Conservation (phyloP, 2,888 invertebrate species). For the Ditula angustiorana region DNA sequence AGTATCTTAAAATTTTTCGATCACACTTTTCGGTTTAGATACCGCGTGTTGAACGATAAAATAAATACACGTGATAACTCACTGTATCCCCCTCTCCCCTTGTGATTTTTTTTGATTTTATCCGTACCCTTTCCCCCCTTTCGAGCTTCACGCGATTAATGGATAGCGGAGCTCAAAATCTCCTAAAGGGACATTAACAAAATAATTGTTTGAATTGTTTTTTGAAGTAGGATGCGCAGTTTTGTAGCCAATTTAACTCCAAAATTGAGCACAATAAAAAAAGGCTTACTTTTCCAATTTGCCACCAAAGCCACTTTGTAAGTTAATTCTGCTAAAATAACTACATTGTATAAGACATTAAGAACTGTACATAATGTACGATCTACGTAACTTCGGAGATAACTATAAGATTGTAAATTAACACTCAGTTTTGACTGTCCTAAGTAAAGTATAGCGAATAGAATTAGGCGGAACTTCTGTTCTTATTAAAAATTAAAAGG, state of each 20-base stretch:
- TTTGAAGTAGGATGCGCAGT: not conserved
- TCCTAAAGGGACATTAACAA: no score
- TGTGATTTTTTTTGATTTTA: no score
- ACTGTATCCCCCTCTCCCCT: no score
- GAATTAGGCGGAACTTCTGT: constrained; percentile 1
- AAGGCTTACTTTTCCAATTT: not conserved
- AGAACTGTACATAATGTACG: constrained; percentile 14
- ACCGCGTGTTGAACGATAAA: no score
- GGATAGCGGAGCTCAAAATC: no score
- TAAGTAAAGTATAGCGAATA: not conserved
- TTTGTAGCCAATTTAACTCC: not conserved
- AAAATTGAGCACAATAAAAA: not conserved
- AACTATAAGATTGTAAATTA: constrained; percentile 12
- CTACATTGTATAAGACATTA: not conserved
- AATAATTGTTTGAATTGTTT: not conserved
- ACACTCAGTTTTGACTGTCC: not conserved
- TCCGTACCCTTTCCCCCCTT: no score
- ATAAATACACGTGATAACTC: no score
- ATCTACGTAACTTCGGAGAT: constrained; percentile 16
- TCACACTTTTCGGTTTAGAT: no score
- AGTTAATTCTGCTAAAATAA: not conserved
- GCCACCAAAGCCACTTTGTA: not conserved
- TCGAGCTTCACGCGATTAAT: no score
- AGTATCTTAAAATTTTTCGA: no score
- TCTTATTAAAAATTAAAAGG: not conserved